phyloP scores from a whole-genome alignment of 2,888 invertebrate species.

The Spatulosminthurus flaviceps region DNA sequence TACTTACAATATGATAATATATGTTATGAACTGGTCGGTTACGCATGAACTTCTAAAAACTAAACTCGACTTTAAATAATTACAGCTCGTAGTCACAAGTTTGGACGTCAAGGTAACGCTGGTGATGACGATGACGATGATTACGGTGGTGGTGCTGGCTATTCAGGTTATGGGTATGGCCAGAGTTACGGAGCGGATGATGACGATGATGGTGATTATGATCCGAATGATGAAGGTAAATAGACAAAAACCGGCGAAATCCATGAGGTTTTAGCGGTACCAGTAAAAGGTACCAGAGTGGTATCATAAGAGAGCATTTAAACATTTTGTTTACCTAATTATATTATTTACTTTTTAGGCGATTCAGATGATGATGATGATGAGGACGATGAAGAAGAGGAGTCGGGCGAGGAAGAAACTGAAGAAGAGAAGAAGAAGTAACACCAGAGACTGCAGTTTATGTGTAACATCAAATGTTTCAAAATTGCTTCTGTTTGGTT shows the following conservation, averaged over 20 bases:
- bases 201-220: slow-evolving; percentile 58
- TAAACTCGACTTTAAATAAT: too few relatives aligned
- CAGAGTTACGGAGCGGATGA: slow-evolving; percentile 67
- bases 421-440: not conserved
- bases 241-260: too few relatives aligned
- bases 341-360: slow-evolving; percentile 23
- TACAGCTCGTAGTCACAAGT: slow-evolving; percentile 84
- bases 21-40: too few relatives aligned
- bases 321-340: slow-evolving; percentile 8
- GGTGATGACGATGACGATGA: slow-evolving; percentile 73
- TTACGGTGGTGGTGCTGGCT: slow-evolving; percentile 68
- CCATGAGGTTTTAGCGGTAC: too few relatives aligned
- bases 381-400: slow-evolving; percentile 59
- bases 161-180: slow-evolving; percentile 65
- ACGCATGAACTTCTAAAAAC: too few relatives aligned
- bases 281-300: too few relatives aligned
- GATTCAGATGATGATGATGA: slow-evolving; percentile 61
- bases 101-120: slow-evolving; percentile 80
- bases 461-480: not conserved
- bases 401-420: slow-evolving; percentile 65
- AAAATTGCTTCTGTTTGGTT: too few relatives aligned
- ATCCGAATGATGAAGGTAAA: slow-evolving; percentile 52
- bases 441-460: not conserved
- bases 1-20: too few relatives aligned
- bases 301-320: too few relatives aligned